phyloP scores from a whole-genome alignment of 1,140 invertebrate species.

The Ericerus pela region DNA sequence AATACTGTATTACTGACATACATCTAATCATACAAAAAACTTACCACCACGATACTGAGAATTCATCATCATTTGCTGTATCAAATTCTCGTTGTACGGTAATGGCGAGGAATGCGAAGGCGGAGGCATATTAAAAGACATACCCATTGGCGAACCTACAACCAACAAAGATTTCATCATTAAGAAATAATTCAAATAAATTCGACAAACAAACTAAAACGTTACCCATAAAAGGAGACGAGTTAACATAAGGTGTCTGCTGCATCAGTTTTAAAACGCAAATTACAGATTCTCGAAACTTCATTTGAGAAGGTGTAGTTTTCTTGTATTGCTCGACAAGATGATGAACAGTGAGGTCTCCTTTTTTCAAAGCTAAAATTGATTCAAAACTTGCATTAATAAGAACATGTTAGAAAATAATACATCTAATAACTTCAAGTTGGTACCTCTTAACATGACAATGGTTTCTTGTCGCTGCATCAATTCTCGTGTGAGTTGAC shows the following conservation, averaged over 20 bases:
- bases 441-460: constrained; percentile 48
- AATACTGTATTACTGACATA: no score
- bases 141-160: neutral
- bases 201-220: no score
- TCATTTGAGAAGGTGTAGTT: constrained; percentile 51
- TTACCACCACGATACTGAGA: neutral
- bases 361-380: constrained; percentile 44
- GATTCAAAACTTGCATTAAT: neutral
- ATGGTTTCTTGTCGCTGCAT: constrained; percentile 54
- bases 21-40: no score
- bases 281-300: constrained; percentile 52
- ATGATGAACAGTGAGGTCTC: constrained; percentile 54
- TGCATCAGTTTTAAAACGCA: constrained; percentile 41
- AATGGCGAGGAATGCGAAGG: neutral
- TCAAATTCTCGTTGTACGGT: neutral
- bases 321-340: constrained; percentile 54
- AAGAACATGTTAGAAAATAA: neutral
- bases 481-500: constrained; percentile 39
- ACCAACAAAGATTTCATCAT: neutral
- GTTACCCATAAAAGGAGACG: neutral
- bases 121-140: neutral
- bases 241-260: neutral
- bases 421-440: neutral
- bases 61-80: constrained; percentile 3
- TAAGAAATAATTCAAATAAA: no score